Percentiles rank a stretch among this genome's conserved stretches.
These are phyloP conservation scores for Dinomys branickii DNA, from an alignment of 2,113 vertebrate species.

Conservation along the genomic window DNA sequence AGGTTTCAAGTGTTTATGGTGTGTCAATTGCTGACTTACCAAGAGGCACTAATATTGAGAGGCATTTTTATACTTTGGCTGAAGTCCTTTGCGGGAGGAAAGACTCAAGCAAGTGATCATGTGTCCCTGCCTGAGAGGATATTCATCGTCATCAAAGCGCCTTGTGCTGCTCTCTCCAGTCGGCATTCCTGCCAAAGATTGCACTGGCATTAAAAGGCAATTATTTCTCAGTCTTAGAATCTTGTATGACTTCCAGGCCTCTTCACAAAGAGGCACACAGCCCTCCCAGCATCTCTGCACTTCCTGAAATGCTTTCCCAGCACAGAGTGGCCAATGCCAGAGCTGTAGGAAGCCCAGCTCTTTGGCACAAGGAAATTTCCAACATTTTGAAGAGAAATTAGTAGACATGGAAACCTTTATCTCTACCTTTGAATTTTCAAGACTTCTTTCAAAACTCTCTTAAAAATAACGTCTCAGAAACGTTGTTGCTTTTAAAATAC, in stretches of 20 bases:
- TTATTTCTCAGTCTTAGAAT: slow-evolving; percentile 46
- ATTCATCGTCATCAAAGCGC: slow-evolving; percentile 21
- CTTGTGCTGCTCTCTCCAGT: background rate
- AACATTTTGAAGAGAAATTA: background rate
- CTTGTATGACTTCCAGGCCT: background rate
- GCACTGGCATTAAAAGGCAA: slow-evolving; percentile 63
- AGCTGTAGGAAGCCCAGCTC: background rate
- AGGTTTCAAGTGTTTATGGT: background rate
- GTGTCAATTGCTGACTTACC: slow-evolving; percentile 1
- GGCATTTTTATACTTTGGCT: slow-evolving; percentile 23
- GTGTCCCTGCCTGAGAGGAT: slow-evolving; percentile 25
- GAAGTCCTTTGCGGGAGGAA: background rate
- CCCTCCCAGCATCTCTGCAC: background rate
- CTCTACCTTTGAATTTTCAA: background rate
- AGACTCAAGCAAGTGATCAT: background rate
- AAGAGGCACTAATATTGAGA: background rate
- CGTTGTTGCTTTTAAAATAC: background rate
- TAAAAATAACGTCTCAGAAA: background rate
- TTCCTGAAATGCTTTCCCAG: background rate
- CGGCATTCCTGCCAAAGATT: slow-evolving; percentile 44
- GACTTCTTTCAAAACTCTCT: background rate
- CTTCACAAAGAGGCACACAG: slow-evolving; percentile 22
- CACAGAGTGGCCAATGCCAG: too few species aligned
- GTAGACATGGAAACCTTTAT: background rate
- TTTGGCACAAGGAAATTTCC: slow-evolving; percentile 31